Evolutionary conservation across 2,113 vertebrate species (phyloP).

Genomic region (Spea bombifrons): DNA sequence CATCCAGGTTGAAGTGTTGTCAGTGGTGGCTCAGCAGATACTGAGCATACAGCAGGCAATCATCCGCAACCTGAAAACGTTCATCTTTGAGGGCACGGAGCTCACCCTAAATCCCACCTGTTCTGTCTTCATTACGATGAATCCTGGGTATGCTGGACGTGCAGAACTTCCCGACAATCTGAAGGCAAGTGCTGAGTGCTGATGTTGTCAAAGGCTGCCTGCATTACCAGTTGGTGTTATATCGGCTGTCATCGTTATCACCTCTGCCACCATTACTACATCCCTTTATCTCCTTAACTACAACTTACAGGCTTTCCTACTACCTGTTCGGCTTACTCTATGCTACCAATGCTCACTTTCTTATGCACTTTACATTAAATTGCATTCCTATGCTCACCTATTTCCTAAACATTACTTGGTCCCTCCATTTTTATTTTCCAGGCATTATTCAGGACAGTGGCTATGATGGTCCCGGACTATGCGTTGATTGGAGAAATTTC

Average conservation of each 20-base stretch:
- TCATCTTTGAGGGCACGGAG: slow-evolving; percentile 88
- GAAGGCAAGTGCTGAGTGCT: slow-evolving; percentile 69
- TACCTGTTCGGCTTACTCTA: too few relatives aligned
- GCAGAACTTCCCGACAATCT: slow-evolving; percentile 90
- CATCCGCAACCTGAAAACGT: slow-evolving; percentile 73
- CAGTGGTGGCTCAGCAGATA: slow-evolving; percentile 91
- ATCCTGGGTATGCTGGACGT: slow-evolving; percentile 89
- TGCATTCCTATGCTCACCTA: neutral
- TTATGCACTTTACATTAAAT: too few relatives aligned
- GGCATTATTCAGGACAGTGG: slow-evolving; percentile 88
- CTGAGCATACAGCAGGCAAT: slow-evolving; percentile 90
- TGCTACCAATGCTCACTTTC: too few relatives aligned
- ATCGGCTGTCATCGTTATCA: too few relatives aligned
- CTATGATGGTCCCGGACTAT: slow-evolving; percentile 97
- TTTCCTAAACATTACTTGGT: neutral
- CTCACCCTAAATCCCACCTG: slow-evolving; percentile 87
- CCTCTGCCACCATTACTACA: too few relatives aligned
- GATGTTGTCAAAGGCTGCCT: too few relatives aligned
- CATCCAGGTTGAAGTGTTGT: slow-evolving; percentile 86
- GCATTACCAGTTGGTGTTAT: too few relatives aligned
- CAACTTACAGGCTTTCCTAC: too few relatives aligned
- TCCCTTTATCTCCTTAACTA: too few relatives aligned
- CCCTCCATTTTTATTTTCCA: slow-evolving; percentile 53
- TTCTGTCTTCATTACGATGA: slow-evolving; percentile 93
- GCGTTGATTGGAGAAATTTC: slow-evolving; percentile 91